Evolutionary conservation across 2,888 invertebrate genomes (phyloP).

Genomic region (Crossocerus cetratus): DNA sequence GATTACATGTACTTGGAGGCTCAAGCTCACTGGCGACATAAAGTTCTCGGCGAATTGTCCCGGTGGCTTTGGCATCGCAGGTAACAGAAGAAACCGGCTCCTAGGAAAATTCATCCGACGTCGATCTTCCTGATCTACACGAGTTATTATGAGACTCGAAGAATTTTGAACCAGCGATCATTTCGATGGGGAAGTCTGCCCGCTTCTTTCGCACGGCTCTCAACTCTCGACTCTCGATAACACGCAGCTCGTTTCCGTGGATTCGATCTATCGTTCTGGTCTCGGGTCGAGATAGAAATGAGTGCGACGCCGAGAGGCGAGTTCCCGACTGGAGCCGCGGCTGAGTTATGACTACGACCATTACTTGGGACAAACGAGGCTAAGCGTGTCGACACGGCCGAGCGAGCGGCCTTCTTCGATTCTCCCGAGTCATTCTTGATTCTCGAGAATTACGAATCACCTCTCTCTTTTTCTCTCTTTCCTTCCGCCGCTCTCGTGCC

Average conservation of each 20-base stretch:
- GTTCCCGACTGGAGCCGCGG: conserved; percentile 40
- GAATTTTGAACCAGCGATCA: too few relatives aligned
- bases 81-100: too few relatives aligned
- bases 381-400: conserved; percentile 70
- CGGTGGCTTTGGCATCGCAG: too few relatives aligned
- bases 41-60: too few relatives aligned
- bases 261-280: conserved; percentile 42
- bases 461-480: conserved; percentile 15
- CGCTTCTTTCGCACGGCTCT: conserved; percentile 30
- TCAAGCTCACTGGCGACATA: too few relatives aligned
- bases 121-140: too few relatives aligned
- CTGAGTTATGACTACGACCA: conserved; percentile 68
- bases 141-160: too few relatives aligned
- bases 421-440: conserved; percentile 53
- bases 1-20: too few relatives aligned
- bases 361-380: conserved; percentile 72
- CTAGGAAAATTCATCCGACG: too few relatives aligned
- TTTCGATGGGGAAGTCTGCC: conserved; percentile 2
- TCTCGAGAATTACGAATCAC: conserved; percentile 53
- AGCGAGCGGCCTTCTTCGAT: conserved; percentile 52
- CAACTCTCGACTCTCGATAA: conserved; percentile 21
- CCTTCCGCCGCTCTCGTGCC: not conserved
- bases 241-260: conserved; percentile 61
- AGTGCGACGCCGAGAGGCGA: conserved; percentile 7
- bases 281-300: conserved; percentile 26